These are phyloP conservation scores for Pyrrhosoma nymphula DNA, from an alignment of 2,888 invertebrate species.

Conservation along the genomic window DNA sequence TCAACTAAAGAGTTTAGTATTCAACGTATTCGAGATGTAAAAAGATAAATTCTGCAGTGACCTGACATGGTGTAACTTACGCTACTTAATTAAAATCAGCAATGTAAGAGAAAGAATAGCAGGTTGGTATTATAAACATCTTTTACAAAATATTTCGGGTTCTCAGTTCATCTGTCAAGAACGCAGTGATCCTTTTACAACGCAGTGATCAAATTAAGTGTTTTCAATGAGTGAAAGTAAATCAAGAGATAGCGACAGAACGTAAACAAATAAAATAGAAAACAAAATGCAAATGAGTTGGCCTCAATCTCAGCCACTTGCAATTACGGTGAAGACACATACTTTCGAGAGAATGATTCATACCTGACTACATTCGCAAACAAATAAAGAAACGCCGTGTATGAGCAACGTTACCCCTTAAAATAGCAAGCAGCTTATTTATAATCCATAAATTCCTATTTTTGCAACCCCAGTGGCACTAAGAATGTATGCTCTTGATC, in stretches of 20 bases:
- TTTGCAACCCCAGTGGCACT: background rate
- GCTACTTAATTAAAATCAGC: too few relatives aligned
- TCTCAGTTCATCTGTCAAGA: background rate
- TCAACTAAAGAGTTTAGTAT: too few relatives aligned
- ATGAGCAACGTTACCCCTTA: background rate
- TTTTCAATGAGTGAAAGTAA: background rate
- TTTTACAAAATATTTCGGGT: background rate
- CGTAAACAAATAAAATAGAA: background rate
- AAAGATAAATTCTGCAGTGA: too few relatives aligned
- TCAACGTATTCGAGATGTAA: too few relatives aligned
- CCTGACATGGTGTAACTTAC: too few relatives aligned
- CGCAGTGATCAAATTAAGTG: background rate
- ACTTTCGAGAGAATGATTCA: background rate
- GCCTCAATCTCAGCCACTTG: background rate
- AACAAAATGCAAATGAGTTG: background rate
- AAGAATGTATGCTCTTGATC: background rate
- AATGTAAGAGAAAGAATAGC: too few relatives aligned
- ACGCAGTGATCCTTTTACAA: background rate
- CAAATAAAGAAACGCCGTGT: background rate
- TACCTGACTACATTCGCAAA: background rate
- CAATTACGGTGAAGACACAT: background rate
- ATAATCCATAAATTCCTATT: background rate
- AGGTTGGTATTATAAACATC: background rate
- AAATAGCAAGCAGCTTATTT: background rate
- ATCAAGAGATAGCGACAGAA: background rate